These are phyloP conservation scores for Sycophaga agraensis DNA, from an alignment of 1,140 invertebrate genomes.

Conservation along the genomic window DNA sequence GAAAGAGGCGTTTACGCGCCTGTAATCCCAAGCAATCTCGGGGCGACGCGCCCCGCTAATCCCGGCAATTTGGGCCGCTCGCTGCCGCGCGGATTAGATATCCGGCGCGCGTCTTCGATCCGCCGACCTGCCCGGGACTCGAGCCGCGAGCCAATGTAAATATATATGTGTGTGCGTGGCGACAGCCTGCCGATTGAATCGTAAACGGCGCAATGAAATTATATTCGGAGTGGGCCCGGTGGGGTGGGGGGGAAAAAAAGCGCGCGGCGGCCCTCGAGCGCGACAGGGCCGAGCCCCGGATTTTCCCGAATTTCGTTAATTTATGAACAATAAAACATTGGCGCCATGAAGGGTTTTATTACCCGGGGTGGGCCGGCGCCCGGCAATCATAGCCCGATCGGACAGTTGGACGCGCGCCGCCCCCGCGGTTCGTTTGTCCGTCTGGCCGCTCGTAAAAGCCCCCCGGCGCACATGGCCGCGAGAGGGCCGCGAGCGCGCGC, in stretches of 20 bases:
- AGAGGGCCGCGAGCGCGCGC: not conserved
- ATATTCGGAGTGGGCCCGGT: too few species aligned
- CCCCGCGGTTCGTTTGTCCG: not conserved
- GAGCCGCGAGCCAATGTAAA: too few species aligned
- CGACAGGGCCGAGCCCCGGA: too few species aligned
- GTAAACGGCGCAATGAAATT: too few species aligned
- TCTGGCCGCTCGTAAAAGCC: conserved; percentile 24
- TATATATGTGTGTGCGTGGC: too few species aligned
- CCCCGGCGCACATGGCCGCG: not conserved
- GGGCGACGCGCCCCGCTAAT: conserved; percentile 29
- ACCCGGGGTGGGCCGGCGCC: not conserved
- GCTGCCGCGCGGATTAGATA: conserved; percentile 35
- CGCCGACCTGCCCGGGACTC: too few species aligned
- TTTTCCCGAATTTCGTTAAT: conserved; percentile 4
- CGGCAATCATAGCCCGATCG: conserved; percentile 17
- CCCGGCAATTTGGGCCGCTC: conserved; percentile 39
- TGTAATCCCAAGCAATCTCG: conserved; percentile 39
- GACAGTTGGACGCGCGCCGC: conserved; percentile 14
- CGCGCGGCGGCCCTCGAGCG: too few species aligned
- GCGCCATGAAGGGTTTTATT: conserved; percentile 1
- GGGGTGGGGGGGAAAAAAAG: too few species aligned
- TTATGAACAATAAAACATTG: conserved; percentile 26
- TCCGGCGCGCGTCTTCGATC: too few species aligned
- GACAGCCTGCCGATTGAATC: too few species aligned
- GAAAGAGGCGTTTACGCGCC: conserved; percentile 31